phyloP scores from a whole-genome alignment of 2,113 vertebrate genomes.

The Struthio camelus region DNA sequence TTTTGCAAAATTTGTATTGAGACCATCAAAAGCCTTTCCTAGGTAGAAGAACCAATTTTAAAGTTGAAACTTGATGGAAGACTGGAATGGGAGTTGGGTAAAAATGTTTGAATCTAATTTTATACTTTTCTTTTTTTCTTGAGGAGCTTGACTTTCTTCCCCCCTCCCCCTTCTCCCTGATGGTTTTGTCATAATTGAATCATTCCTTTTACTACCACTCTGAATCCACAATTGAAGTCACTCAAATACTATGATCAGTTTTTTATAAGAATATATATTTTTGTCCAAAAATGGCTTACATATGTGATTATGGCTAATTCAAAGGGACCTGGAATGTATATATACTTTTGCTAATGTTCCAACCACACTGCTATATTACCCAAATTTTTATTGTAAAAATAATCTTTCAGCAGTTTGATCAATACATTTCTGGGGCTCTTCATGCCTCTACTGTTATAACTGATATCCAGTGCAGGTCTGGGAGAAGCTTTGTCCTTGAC shows the following conservation, averaged over 20 bases:
- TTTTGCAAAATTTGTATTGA: conserved; percentile 64
- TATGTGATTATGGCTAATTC: conserved; percentile 83
- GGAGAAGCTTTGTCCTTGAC: conserved; percentile 54
- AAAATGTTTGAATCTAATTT: conserved; percentile 80
- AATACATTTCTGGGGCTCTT: conserved; percentile 42
- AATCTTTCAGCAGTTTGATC: conserved; percentile 63
- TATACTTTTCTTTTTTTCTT: conserved; percentile 78
- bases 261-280: conserved; percentile 88
- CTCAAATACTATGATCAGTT: conserved; percentile 79
- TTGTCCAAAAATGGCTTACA: conserved; percentile 82
- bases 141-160: conserved; percentile 78
- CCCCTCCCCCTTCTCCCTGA: conserved; percentile 40
- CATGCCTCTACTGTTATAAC: conserved; percentile 40
- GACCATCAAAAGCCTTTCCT: conserved; percentile 67
- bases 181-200: conserved; percentile 76
- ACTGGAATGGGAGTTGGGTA: conserved; percentile 67
- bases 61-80: conserved; percentile 63
- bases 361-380: conserved; percentile 72
- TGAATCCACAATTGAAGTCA: conserved; percentile 77
- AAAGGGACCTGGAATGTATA: conserved; percentile 82
- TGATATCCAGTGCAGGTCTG: conserved; percentile 16
- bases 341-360: conserved; percentile 84
- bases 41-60: conserved; percentile 67
- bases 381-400: conserved; percentile 76
- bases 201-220: conserved; percentile 80